phyloP scores from a whole-genome alignment of 2,888 invertebrate genomes.

The Cosmia trapezina region DNA sequence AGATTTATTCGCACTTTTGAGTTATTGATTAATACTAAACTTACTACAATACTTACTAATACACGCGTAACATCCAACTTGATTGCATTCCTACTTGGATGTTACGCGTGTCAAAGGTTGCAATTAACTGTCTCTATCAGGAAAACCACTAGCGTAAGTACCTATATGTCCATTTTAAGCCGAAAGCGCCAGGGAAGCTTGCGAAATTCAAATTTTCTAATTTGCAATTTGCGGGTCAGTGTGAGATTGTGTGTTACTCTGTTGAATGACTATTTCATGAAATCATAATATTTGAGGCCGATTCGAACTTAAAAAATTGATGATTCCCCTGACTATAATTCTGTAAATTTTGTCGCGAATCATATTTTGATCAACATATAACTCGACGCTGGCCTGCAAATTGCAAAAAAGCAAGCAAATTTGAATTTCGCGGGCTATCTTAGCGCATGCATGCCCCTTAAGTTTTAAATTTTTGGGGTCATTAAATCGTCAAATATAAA shows the following conservation, averaged over 20 bases:
- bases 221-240: too few species aligned
- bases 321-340: not conserved
- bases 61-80: too few species aligned
- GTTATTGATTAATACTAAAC: slow-evolving; percentile 1
- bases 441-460: not conserved
- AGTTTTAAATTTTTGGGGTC: not conserved
- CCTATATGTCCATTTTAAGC: not conserved
- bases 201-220: not conserved
- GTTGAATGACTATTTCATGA: not conserved
- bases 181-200: not conserved
- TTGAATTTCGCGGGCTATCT: not conserved
- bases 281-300: not conserved
- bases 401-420: not conserved
- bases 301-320: not conserved
- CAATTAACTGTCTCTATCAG: not conserved
- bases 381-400: not conserved
- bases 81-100: not conserved
- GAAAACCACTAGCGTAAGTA: not conserved
- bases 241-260: not conserved
- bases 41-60: not conserved
- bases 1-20: not conserved
- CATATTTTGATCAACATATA: not conserved
- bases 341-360: not conserved
- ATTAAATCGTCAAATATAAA: not conserved
- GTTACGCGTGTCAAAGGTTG: not conserved